Conservation (phyloP, 2,888 invertebrate genomes). For the Pyralis farinalis region DNA sequence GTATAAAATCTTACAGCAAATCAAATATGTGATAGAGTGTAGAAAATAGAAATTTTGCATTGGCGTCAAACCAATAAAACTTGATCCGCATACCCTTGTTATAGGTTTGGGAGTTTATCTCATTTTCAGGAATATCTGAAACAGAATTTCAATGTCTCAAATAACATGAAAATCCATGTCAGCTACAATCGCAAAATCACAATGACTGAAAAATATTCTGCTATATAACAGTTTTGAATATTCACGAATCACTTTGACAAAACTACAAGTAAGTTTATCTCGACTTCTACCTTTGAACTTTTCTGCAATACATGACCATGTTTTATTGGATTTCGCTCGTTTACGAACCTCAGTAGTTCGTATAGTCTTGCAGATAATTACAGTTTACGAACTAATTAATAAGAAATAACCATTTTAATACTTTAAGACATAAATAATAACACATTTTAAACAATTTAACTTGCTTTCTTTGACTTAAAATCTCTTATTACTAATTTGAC, state of each 20-base stretch:
- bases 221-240: too few species aligned
- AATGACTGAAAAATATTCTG: too few species aligned
- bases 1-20: conserved; percentile 18
- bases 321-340: conserved; percentile 67
- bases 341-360: conserved; percentile 50
- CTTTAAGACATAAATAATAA: conserved; percentile 82
- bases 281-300: too few species aligned
- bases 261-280: too few species aligned
- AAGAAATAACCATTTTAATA: conserved; percentile 82
- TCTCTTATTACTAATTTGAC: conserved; percentile 76
- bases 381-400: conserved; percentile 80
- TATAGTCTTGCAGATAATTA: conserved; percentile 66
- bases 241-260: too few species aligned
- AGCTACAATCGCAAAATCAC: too few species aligned
- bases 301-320: too few species aligned
- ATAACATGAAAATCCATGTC: too few species aligned
- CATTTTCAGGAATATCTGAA: too few species aligned
- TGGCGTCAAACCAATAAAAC: conserved; percentile 70
- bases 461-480: conserved; percentile 80
- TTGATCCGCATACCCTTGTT: too few species aligned
- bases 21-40: conserved; percentile 68
- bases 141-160: too few species aligned
- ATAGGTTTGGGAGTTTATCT: too few species aligned
- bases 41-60: conserved; percentile 65
- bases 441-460: conserved; percentile 81